These are phyloP conservation scores for Eudorcas thomsonii DNA, from an alignment of 2,113 vertebrate species.

Conservation along the genomic window DNA sequence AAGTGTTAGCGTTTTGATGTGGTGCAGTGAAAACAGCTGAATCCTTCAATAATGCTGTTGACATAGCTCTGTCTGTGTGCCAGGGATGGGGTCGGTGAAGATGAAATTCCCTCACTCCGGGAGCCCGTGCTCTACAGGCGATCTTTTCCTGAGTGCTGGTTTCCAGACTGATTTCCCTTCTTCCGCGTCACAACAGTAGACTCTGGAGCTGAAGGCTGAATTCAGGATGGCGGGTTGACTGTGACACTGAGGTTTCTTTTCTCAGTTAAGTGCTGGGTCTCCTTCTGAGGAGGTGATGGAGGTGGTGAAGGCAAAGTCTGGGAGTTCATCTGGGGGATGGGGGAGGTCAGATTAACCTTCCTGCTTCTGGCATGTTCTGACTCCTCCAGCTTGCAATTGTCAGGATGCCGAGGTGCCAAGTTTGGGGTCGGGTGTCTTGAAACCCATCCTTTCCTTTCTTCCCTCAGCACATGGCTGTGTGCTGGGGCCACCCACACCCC, in stretches of 20 bases:
- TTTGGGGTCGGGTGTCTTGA: neutral
- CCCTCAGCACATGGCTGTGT: neutral
- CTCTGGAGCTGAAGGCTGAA: neutral
- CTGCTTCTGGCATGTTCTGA: neutral
- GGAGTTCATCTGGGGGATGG: accelerated
- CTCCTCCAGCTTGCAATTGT: neutral
- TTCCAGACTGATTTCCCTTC: neutral
- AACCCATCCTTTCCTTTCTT: neutral
- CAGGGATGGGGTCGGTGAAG: neutral
- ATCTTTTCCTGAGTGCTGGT: neutral
- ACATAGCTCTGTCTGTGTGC: neutral
- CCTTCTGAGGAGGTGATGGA: neutral
- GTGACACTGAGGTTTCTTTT: neutral
- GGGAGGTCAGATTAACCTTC: too few species aligned
- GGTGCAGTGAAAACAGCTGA: constrained; percentile 20
- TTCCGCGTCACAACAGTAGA: neutral
- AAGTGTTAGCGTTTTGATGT: neutral
- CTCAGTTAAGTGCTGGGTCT: too few species aligned
- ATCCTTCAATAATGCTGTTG: constrained; percentile 13
- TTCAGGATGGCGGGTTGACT: accelerated
- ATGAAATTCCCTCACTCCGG: neutral
- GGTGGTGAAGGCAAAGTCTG: neutral
- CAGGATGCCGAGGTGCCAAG: neutral
- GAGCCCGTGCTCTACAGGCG: neutral
- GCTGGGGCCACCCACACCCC: neutral